Evolutionary conservation across 2,113 vertebrate genomes (phyloP), one percentile per base, ranked within the genome.

Genomic region (Nesogale talazaci): DNA sequence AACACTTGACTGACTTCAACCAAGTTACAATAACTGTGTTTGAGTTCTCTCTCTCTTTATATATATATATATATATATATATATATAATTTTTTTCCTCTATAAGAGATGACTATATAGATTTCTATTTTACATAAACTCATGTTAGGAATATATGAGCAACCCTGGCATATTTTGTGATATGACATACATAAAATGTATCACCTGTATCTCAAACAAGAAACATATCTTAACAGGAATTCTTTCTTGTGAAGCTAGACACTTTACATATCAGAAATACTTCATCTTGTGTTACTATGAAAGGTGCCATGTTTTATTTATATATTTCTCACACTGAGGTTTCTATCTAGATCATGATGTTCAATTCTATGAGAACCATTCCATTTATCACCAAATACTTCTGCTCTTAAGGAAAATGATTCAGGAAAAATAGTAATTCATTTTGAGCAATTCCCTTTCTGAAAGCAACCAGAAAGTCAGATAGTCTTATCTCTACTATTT

Each of bases 351-450:
- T 91, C 36, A 74, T 88, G 92, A 80, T 61, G 63, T 90, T 94
- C 89, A 91, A 65, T 91, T 95, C 90, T 46, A 36, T 80, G 75
- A 94, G 85, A 94, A 75, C n/a, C 85, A 86, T 80, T 95, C 94
- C 75, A 42, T 92, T 83, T 95, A 94, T 91, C 72, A 81, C 63
- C 75, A 92, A 82, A 89, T 77, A 90, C 84, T 23, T 46, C 29
- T 85, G 34, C 82, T 94, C 34, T 93, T 95, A 90, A 56, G 59
- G 34, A 42, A 89, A 86, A 80, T 85, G 6, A 22, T 27, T 69
- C 74, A 76, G 2, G 34, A 94, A 72, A 84, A 86, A 67, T 23
- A 80, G 81, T 91, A 89, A 75, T 56, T 95, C 75, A 83, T 90
- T 91, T 92, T 83, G 75, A 90, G 87, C 79, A 92, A 85, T 88